Conservation (phyloP, 2,797 vertebrate genomes). For the Sternarchorhynchus goeldii region DNA sequence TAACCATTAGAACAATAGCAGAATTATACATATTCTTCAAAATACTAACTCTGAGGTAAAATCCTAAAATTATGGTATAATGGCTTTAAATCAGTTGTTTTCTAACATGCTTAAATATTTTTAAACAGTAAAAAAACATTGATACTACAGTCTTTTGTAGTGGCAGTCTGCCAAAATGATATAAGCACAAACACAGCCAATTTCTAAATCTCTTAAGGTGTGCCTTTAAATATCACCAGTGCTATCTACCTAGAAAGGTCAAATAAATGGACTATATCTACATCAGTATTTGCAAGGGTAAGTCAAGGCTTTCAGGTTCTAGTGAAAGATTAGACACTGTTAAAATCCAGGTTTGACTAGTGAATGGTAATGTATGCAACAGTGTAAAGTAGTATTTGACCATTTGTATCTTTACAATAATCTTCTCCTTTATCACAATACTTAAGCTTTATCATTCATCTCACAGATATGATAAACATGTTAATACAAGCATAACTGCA, state of each 20-base stretch:
- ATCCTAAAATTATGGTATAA: too few relatives aligned
- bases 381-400: slow-evolving; percentile 13
- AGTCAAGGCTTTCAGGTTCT: slow-evolving; percentile 18
- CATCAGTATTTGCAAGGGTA: slow-evolving; percentile 6
- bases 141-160: too few relatives aligned
- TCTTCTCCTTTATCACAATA: background rate
- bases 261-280: slow-evolving; percentile 9
- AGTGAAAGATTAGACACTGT: slow-evolving; percentile 8
- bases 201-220: background rate
- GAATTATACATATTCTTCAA: too few relatives aligned
- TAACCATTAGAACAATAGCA: too few relatives aligned
- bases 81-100: too few relatives aligned
- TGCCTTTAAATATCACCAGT: slow-evolving; percentile 14
- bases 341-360: slow-evolving; percentile 27
- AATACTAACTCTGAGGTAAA: too few relatives aligned
- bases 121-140: too few relatives aligned
- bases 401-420: background rate
- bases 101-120: too few relatives aligned
- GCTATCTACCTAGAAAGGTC: slow-evolving; percentile 14
- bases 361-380: slow-evolving; percentile 7
- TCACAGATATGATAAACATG: background rate
- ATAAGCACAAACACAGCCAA: too few relatives aligned
- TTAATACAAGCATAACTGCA: too few relatives aligned
- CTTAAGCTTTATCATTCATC: background rate
- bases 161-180: too few relatives aligned